A percentile compares a stretch with the other conserved stretches of the same genome.
These are phyloP conservation scores for Piezodorus guildinii DNA, from an alignment of 1,140 invertebrate genomes.

Conservation along the genomic window DNA sequence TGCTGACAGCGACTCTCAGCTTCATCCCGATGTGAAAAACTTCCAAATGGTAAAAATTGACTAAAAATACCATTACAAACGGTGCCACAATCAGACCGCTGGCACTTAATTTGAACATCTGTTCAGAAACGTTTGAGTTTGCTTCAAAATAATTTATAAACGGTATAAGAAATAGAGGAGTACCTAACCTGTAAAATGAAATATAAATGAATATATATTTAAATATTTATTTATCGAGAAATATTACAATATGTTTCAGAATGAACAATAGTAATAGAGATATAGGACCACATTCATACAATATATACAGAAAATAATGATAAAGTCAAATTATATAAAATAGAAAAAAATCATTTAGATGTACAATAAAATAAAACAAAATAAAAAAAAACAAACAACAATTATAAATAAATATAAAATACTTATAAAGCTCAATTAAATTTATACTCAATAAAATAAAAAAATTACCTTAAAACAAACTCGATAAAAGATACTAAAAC, in stretches of 20 bases:
- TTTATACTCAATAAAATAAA: background rate
- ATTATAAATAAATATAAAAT: background rate
- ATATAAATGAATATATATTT: no score
- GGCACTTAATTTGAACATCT: conserved; percentile 53
- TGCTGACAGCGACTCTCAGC: conserved; percentile 61
- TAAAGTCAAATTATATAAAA: no score
- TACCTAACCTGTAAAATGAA: conserved; percentile 46
- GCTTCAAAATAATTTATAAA: conserved; percentile 54
- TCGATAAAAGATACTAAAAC: conserved; percentile 40
- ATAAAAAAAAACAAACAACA: no score
- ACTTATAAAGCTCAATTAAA: background rate
- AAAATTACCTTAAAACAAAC: conserved; percentile 33
- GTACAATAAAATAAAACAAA: no score
- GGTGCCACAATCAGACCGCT: conserved; percentile 53
- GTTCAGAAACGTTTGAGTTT: conserved; percentile 33
- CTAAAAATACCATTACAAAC: conserved; percentile 53
- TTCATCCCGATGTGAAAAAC: conserved; percentile 65
- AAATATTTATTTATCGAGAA: no score
- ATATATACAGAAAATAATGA: no score
- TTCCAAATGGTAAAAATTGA: conserved; percentile 69
- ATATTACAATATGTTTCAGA: no score
- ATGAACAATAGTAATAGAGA: no score
- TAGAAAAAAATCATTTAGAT: no score
- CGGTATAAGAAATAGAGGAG: conserved; percentile 58
- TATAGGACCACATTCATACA: no score